Evolutionary conservation across 1,140 invertebrate species (phyloP).

Genomic region (Cyphomyrmex costatus): DNA sequence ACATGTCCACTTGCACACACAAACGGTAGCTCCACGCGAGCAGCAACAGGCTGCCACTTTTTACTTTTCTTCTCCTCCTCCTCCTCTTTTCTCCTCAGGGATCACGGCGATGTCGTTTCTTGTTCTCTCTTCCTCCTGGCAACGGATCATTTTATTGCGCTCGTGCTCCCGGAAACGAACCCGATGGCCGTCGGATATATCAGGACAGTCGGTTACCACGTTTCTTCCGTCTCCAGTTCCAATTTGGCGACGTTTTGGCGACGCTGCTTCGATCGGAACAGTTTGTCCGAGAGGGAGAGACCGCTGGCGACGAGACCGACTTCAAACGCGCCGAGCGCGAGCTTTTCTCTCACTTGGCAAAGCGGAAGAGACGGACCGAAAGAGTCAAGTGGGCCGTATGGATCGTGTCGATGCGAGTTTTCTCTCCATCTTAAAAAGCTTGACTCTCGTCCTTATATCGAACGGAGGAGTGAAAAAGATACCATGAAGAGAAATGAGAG

Average conservation of each 20-base stretch:
- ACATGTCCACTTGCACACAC: slow-evolving; percentile 43
- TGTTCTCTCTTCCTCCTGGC: slow-evolving; percentile 66
- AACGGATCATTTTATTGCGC: slow-evolving; percentile 78
- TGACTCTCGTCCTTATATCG: background rate
- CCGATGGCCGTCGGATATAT: slow-evolving; percentile 45
- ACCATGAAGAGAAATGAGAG: background rate
- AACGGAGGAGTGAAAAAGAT: background rate
- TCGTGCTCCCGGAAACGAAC: slow-evolving; percentile 71
- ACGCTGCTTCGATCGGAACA: background rate
- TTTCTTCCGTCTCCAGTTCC: background rate
- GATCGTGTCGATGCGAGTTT: slow-evolving; percentile 63
- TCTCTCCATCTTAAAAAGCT: slow-evolving; percentile 5
- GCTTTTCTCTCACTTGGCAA: slow-evolving; percentile 20
- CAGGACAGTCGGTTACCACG: slow-evolving; percentile 33
- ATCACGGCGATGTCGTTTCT: slow-evolving; percentile 55
- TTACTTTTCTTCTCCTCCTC: slow-evolving; percentile 61
- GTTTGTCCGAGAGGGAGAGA: slow-evolving; percentile 23
- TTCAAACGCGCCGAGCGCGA: slow-evolving; percentile 66
- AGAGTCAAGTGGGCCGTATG: slow-evolving; percentile 73
- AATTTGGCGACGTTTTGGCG: slow-evolving; percentile 7
- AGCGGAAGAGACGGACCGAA: slow-evolving; percentile 24
- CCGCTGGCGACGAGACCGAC: slow-evolving; percentile 52
- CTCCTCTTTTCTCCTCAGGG: slow-evolving; percentile 25
- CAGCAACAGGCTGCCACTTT: slow-evolving; percentile 84
- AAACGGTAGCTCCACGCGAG: slow-evolving; percentile 76